phyloP scores from a whole-genome alignment of 2,797 vertebrate genomes.

The Netta rufina region DNA sequence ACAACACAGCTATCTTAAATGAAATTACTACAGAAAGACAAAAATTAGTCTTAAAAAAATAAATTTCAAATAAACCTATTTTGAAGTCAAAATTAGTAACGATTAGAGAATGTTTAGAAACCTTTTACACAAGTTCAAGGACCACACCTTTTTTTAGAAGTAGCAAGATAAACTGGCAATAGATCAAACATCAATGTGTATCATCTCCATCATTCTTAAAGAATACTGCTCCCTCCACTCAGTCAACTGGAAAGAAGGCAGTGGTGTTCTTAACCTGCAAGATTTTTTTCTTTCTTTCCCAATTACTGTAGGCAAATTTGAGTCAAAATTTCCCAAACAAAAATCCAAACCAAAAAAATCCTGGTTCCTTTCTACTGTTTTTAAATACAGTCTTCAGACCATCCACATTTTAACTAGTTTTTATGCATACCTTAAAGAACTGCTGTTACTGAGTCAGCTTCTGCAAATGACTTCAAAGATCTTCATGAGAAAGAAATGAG shows the following conservation, averaged over 20 bases:
- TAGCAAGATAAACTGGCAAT: background rate
- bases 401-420: background rate
- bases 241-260: background rate
- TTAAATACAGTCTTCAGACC: background rate
- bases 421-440: background rate
- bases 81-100: background rate
- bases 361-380: background rate
- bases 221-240: background rate
- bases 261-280: background rate
- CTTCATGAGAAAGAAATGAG: background rate
- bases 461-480: background rate
- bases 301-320: background rate
- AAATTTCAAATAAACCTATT: no score
- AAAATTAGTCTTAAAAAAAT: background rate
- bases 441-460: background rate
- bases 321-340: background rate
- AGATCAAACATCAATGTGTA: background rate
- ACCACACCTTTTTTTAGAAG: background rate
- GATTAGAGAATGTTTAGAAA: background rate
- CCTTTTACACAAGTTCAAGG: background rate
- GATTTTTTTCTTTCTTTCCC: fast-evolving
- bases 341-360: background rate
- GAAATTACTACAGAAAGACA: background rate
- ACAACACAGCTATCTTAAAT: background rate
- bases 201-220: background rate